These are phyloP conservation scores for Chaenocephalus aceratus DNA, from an alignment of 2,113 vertebrate species.

Conservation along the genomic window DNA sequence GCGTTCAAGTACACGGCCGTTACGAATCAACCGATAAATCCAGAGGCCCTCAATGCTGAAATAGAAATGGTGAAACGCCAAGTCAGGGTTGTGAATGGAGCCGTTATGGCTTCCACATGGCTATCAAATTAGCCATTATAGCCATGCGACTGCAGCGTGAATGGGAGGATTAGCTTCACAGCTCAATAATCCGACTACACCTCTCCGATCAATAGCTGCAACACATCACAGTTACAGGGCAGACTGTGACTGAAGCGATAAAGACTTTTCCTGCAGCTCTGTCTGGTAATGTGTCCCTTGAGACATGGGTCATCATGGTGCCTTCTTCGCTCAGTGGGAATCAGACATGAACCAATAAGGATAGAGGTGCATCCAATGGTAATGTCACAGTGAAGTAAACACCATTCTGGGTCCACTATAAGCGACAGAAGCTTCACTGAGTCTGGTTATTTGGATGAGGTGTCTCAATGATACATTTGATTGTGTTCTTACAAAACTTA, in stretches of 20 bases:
- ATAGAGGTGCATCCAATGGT: not conserved
- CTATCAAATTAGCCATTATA: conserved; percentile 66
- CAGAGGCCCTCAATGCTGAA: conserved; percentile 37
- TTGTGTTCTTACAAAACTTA: not conserved
- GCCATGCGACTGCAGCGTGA: conserved; percentile 71
- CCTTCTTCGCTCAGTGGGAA: not conserved
- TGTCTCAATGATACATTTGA: not conserved
- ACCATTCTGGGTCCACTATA: conserved; percentile 8
- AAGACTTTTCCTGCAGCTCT: not conserved
- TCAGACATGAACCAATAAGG: not conserved
- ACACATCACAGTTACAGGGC: conserved; percentile 25
- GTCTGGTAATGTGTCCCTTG: not conserved
- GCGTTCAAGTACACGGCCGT: conserved; percentile 52
- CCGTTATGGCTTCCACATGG: conserved; percentile 58
- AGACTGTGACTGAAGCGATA: not conserved
- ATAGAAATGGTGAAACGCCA: conserved; percentile 26
- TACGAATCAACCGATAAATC: conserved; percentile 68
- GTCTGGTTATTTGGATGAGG: not conserved
- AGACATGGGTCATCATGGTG: not conserved
- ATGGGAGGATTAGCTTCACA: conserved; percentile 74
- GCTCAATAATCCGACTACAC: conserved; percentile 67
- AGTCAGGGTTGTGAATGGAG: conserved; percentile 55
- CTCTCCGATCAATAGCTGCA: conserved; percentile 43
- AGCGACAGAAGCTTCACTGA: not conserved
- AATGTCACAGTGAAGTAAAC: conserved; percentile 15